Conservation (phyloP, 2,888 invertebrate genomes). For the Hydriomena furcata region DNA sequence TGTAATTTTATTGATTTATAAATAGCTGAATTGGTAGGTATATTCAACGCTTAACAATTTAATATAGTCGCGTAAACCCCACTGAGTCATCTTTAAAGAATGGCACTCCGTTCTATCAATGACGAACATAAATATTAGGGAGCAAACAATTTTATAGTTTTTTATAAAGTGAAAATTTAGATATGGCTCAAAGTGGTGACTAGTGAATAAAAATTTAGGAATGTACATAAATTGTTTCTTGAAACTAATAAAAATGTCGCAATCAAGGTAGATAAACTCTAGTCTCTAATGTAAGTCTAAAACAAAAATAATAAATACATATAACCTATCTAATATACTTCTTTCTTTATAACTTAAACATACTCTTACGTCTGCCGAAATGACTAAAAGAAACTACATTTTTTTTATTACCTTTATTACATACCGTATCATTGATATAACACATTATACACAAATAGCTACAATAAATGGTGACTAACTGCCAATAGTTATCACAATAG, state of each 20-base stretch:
- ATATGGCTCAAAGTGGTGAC: constrained; percentile 12
- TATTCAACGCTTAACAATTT: too few species aligned
- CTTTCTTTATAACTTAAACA: background rate
- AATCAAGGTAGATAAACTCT: background rate
- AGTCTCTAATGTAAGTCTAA: background rate
- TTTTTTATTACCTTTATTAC: constrained; percentile 67
- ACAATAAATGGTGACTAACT: constrained; percentile 47
- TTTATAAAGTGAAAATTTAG: constrained; percentile 15
- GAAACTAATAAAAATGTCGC: background rate
- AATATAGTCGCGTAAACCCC: constrained; percentile 29
- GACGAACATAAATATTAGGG: constrained; percentile 33
- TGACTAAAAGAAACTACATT: constrained; percentile 61
- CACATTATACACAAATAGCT: constrained; percentile 45
- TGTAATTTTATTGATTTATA: constrained; percentile 23
- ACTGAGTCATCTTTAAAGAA: constrained; percentile 34
- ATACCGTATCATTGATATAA: constrained; percentile 50
- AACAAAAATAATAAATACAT: background rate
- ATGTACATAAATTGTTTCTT: background rate
- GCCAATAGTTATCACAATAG: constrained; percentile 71
- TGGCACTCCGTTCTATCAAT: constrained; percentile 32
- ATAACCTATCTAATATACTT: too few species aligned
- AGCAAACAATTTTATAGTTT: constrained; percentile 26
- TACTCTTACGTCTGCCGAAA: background rate
- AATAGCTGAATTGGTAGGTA: constrained; percentile 23
- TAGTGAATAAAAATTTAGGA: background rate